A percentile compares a stretch with the other conserved stretches of the same genome.
phyloP scores from a whole-genome alignment of 2,888 invertebrate genomes.

The Oligia latruncula region DNA sequence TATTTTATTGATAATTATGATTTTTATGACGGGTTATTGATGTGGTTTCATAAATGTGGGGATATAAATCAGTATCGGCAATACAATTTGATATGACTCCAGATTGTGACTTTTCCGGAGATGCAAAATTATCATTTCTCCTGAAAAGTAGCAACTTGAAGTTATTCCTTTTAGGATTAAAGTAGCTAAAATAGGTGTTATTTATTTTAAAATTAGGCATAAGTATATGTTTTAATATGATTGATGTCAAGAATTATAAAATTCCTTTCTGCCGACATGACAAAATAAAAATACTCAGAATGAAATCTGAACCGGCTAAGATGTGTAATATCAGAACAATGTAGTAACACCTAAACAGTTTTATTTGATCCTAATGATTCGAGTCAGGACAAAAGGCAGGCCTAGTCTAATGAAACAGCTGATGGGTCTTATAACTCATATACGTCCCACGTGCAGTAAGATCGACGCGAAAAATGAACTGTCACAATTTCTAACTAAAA shows the following conservation, averaged over 20 bases:
- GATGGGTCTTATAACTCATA: constrained; percentile 19
- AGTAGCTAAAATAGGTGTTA: neutral
- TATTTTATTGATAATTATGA: neutral
- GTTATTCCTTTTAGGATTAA: too few species aligned
- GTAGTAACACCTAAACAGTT: neutral
- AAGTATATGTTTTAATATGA: neutral
- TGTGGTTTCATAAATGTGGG: neutral
- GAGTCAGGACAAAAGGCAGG: neutral
- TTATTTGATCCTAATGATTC: neutral
- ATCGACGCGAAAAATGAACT: constrained; percentile 19
- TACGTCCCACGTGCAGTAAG: constrained; percentile 5
- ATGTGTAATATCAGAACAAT: constrained; percentile 8
- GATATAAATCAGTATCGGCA: neutral
- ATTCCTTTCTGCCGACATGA: neutral
- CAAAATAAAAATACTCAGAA: constrained; percentile 37
- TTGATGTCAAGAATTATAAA: neutral
- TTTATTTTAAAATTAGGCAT: neutral
- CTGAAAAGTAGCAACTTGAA: neutral
- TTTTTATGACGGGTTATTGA: constrained; percentile 4
- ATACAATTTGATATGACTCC: neutral
- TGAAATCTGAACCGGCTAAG: constrained; percentile 38
- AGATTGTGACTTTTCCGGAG: neutral
- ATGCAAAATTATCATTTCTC: neutral
- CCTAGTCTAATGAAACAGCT: constrained; percentile 52
- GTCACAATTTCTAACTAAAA: constrained; percentile 35